These are phyloP conservation scores for Chelon labrosus DNA, from an alignment of 2,797 vertebrate genomes.

Conservation along the genomic window DNA sequence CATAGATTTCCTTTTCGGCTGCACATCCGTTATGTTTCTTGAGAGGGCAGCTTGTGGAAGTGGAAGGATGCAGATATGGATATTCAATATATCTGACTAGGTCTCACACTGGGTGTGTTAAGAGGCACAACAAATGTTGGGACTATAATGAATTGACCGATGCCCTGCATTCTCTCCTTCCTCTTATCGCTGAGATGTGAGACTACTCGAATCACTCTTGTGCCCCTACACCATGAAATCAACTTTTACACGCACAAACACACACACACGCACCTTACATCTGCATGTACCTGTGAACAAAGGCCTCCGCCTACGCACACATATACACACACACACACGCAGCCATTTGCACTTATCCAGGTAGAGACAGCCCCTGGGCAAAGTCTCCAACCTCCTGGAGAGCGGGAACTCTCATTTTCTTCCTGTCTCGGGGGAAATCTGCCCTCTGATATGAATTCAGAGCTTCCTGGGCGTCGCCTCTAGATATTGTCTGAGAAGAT, in stretches of 20 bases:
- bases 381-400: conserved; percentile 72
- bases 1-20: conserved; percentile 79
- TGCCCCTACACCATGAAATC: conserved; percentile 16
- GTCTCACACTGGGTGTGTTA: conserved; percentile 68
- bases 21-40: conserved; percentile 72
- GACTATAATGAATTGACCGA: conserved; percentile 68
- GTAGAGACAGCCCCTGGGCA: conserved; percentile 69
- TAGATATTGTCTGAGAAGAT: conserved; percentile 83
- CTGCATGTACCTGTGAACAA: conserved; percentile 42
- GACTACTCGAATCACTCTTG: conserved; percentile 23
- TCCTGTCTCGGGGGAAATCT: conserved; percentile 84
- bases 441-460: conserved; percentile 82
- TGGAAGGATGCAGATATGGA: conserved; percentile 74
- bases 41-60: conserved; percentile 66
- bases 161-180: conserved; percentile 37
- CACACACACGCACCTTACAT: background rate
- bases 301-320: conserved; percentile 36
- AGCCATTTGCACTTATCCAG: conserved; percentile 57
- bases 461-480: conserved; percentile 79
- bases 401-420: conserved; percentile 84
- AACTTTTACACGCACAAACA: conserved; percentile 1
- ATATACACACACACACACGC: conserved; percentile 30
- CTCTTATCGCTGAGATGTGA: conserved; percentile 34
- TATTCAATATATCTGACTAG: conserved; percentile 78
- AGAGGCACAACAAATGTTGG: conserved; percentile 72